Evolutionary conservation across 2,113 vertebrate genomes (phyloP), one percentile per base, ranked within the genome.

Genomic region (Crotalus tigris): DNA sequence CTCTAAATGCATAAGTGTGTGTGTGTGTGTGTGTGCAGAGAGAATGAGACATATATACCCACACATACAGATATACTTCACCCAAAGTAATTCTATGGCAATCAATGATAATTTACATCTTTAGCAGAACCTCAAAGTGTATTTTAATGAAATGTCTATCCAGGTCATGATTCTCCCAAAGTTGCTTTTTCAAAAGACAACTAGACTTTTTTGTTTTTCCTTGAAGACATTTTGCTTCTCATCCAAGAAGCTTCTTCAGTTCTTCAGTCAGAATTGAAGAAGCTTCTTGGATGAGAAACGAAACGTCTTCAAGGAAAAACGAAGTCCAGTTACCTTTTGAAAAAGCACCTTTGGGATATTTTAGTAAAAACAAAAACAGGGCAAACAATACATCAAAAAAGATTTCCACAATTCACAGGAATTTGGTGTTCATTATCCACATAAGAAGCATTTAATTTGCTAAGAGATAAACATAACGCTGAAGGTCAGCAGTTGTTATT

Each of bases 401-500:
- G 33, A 21, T 33, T 81, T 81, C 17, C 44, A 81, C n/a, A 39
- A 19, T 75, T 19, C 69, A 75, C 6, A 81, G 75, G 75, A 81
- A 44, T 81, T 81, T 81, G 75, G 33, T 81, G 75, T 81, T 81
- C 33, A 81, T 44, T 81, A 44, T 81, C 33, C 54, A 58, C n/a
- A 88, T 55, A 88, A 89, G 54, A 89, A 39, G 54, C 54, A 89
- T 9, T 33, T 89, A 92, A 89, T 92, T 89, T 92, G 39, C 64
- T 89, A 59, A 55, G 55, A 93, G 29, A 33, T 23, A 86, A 61
- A 90, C 85, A 24, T 26, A 90, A 53, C 64, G 21, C 69, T 87
- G 81, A 64, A 93, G 39, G 21, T 75, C 59, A 23, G 12, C 26
- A 57, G 89, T 61, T 64, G 29, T 89, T 59, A 90, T 44, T 23